phyloP scores from a whole-genome alignment of 2,797 vertebrate genomes.

The Phoebastria nigripes region DNA sequence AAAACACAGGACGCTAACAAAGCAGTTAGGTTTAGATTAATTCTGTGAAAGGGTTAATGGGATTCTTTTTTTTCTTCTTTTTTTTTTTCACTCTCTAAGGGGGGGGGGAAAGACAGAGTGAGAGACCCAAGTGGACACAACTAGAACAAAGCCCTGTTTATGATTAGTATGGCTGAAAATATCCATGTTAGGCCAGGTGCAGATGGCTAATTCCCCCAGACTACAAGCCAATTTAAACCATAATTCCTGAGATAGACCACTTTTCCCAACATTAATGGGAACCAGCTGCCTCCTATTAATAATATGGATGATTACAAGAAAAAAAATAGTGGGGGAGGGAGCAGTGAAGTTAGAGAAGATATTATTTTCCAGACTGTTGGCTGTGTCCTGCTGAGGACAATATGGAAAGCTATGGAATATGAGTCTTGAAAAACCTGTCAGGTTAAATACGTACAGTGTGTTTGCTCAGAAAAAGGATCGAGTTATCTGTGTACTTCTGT shows the following conservation, averaged over 20 bases:
- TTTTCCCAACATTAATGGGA: conserved; percentile 77
- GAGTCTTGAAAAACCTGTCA: conserved; percentile 38
- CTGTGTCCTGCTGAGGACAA: conserved; percentile 50
- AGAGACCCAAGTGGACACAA: conserved; percentile 47
- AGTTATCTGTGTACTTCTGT: conserved; percentile 22
- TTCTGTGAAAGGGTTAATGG: conserved; percentile 16
- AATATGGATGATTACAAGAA: conserved; percentile 68
- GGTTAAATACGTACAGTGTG: background rate
- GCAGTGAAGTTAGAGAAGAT: conserved; percentile 46
- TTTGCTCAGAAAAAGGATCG: conserved; percentile 3
- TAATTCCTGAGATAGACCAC: conserved; percentile 82
- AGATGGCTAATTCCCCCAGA: conserved; percentile 77
- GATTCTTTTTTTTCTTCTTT: background rate
- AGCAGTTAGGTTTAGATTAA: background rate
- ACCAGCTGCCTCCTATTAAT: conserved; percentile 86
- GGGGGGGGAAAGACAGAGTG: background rate
- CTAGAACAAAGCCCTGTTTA: conserved; percentile 60
- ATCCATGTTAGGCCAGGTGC: conserved; percentile 83
- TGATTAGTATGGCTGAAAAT: conserved; percentile 75
- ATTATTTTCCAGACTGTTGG: conserved; percentile 55
- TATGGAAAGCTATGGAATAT: conserved; percentile 35
- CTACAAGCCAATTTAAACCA: conserved; percentile 81
- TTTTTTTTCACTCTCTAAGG: background rate
- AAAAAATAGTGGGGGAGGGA: conserved; percentile 7
- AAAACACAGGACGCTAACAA: background rate